Base-by-base conservation (phyloP, 53 echinoderm and acorn worm genomes). In the Henricia sp. region DNA sequence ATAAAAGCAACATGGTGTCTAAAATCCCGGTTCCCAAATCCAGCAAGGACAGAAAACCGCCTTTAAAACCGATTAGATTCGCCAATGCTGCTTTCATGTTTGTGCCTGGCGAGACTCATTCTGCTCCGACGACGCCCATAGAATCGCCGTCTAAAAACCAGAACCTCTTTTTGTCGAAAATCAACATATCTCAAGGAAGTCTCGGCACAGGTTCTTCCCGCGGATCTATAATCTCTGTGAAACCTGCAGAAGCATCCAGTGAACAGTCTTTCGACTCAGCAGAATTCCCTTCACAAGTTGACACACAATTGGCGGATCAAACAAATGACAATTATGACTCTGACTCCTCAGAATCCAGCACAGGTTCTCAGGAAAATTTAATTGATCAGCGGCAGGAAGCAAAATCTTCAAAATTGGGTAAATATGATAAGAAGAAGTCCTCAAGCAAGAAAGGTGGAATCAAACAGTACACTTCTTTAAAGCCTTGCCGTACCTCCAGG, bases 1-100 rank as follows among this genome's bases (percentile, higher is more conserved):
- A 38, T 59, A 6, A 56, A 16, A 76, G 58, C 33, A 40, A 39
- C 20, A 3, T 36, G 8, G 25, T 36, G 0, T 80, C 80, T 28
- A 80, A 64, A 35, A 80, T 80, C 63, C 80, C 80, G 3, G 48
- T 62, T 32, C 63, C 63, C 11, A 62, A 64, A 32, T 17, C 64
- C n/a, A 46, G 34, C 20, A 30, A 29, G 29, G 80, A 46, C 11
- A 43, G 33, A 8, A 62, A 39, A 21, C 27, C 63, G 23, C 80
- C 80, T 3, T 63, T 80, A 6, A 80, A 80, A 50, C 80, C 80
- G 32, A 32, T 80, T n/a, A 37, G 80, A 21, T 80, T 80, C 14
- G n/a, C 17, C 48, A 80, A 80, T 24, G 80, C 80, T 0, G 65
- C 80, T 48, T 80, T 80, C 80, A 62, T 62, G 80, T 80, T 38